phyloP scores from a whole-genome alignment of 2,113 vertebrate genomes.

The Pseudonaja textilis region DNA sequence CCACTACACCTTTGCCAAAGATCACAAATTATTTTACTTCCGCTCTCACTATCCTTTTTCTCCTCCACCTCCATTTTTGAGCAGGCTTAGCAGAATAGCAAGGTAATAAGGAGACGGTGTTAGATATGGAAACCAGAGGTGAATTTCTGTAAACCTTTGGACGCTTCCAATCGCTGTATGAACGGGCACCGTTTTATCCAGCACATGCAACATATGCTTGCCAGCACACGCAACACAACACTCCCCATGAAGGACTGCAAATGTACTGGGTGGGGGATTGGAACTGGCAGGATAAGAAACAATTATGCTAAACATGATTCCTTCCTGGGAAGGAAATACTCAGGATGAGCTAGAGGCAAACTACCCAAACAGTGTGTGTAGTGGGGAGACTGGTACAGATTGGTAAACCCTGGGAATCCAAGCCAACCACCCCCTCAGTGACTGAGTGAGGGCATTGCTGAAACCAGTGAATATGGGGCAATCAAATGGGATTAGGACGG shows the following conservation, averaged over 20 bases:
- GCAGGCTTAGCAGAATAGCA: not conserved
- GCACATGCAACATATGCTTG: not conserved
- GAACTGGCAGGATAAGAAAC: not conserved
- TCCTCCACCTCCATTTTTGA: not conserved
- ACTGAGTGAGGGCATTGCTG: not conserved
- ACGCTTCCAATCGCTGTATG: constrained; percentile 3
- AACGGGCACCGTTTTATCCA: not conserved
- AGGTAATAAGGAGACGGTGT: accelerated
- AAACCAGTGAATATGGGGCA: not conserved
- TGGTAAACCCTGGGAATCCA: not conserved
- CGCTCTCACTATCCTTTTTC: not conserved
- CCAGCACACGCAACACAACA: not conserved
- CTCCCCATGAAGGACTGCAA: not conserved
- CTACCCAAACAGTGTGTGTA: not conserved
- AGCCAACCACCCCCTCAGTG: not conserved
- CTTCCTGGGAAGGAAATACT: not conserved
- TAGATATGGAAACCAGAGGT: not conserved
- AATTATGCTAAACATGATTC: not conserved
- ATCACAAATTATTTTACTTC: not conserved
- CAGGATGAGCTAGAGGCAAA: not conserved
- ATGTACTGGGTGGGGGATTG: not conserved
- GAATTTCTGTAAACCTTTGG: not conserved
- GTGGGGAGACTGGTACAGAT: not conserved
- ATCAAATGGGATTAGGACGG: not conserved
- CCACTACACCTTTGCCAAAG: not conserved